Conservation (phyloP, 2,113 vertebrate genomes). For the Cebidichthys violaceus region DNA sequence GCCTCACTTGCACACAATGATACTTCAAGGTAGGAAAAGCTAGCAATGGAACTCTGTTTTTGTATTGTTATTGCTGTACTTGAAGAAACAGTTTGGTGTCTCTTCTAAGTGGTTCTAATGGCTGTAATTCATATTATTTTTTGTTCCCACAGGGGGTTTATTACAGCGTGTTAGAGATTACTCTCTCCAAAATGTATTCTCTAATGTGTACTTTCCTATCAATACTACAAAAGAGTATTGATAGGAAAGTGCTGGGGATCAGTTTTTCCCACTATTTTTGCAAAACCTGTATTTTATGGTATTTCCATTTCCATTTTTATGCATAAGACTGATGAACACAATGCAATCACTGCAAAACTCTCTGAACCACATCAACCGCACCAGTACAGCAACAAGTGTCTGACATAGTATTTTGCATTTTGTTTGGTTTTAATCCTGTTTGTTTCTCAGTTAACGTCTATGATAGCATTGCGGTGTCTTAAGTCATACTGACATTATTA, state of each 20-base stretch:
- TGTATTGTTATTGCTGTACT: neutral
- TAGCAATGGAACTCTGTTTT: neutral
- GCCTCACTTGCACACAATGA: neutral
- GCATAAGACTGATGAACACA: neutral
- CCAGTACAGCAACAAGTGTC: neutral
- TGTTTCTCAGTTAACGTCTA: constrained; percentile 14
- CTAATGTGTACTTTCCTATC: neutral
- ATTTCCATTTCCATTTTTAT: neutral
- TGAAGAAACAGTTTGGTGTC: constrained; percentile 10
- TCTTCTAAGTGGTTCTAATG: neutral
- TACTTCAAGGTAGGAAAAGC: neutral
- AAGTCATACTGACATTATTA: neutral
- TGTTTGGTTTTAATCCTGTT: neutral
- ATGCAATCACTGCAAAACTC: constrained; percentile 6
- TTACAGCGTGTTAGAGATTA: neutral
- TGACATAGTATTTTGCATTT: neutral
- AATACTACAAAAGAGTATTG: neutral
- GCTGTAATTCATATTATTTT: neutral
- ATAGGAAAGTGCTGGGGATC: too few relatives aligned
- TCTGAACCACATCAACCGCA: neutral
- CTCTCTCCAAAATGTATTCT: neutral
- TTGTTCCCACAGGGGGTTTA: neutral
- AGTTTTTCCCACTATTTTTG: neutral
- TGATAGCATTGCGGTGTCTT: neutral
- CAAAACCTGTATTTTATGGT: neutral